phyloP scores from a whole-genome alignment of 2,113 vertebrate genomes.

The Mellivora capensis region DNA sequence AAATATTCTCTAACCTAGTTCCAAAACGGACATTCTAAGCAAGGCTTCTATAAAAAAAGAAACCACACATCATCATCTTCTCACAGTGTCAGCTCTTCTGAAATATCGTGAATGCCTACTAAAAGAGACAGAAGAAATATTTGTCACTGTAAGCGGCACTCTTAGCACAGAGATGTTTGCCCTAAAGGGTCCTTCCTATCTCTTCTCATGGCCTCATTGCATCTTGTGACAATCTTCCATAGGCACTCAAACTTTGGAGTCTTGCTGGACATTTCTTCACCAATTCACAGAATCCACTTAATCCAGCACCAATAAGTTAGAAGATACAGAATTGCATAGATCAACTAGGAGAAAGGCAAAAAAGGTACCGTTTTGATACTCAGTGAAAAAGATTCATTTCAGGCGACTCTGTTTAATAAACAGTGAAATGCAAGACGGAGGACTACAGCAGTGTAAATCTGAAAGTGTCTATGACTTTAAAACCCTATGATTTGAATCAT shows the following conservation, averaged over 20 bases:
- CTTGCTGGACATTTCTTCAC: background rate
- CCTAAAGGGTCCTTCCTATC: no score
- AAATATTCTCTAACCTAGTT: background rate
- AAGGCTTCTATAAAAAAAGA: background rate
- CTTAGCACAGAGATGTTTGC: background rate
- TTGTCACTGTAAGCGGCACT: background rate
- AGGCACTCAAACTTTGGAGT: background rate
- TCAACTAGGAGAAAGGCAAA: background rate
- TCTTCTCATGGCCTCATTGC: background rate
- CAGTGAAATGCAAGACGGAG: background rate
- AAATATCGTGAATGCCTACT: background rate
- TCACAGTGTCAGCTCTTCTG: background rate
- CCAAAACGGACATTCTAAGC: background rate
- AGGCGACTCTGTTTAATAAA: background rate
- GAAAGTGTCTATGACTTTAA: background rate
- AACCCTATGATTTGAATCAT: background rate
- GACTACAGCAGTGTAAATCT: background rate
- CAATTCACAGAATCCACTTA: background rate
- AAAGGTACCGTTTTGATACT: background rate
- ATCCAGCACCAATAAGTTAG: background rate
- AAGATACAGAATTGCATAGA: background rate
- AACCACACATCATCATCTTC: background rate
- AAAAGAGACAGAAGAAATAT: background rate
- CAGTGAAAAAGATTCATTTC: background rate
- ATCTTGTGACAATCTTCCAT: background rate